These are phyloP conservation scores for Hermatobates lingyangjiaoensis DNA, from an alignment of 1,140 invertebrate genomes.

Conservation along the genomic window DNA sequence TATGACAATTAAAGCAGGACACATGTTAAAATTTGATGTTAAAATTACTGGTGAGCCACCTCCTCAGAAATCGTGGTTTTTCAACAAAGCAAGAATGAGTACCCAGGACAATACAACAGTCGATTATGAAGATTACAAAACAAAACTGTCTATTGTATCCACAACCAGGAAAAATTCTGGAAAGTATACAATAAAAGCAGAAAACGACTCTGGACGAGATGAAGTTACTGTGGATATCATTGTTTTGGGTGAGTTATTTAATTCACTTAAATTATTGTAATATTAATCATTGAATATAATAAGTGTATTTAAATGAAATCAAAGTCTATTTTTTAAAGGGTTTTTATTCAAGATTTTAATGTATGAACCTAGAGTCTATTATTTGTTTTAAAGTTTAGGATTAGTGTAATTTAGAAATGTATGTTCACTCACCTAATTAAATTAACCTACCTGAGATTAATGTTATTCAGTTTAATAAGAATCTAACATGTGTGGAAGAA, in stretches of 20 bases:
- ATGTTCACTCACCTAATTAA: too few species aligned
- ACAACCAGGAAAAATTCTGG: conserved; percentile 67
- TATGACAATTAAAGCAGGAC: conserved; percentile 69
- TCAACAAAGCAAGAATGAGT: conserved; percentile 52
- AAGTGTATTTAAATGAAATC: too few species aligned
- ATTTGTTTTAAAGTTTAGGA: too few species aligned
- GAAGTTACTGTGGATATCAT: conserved; percentile 75
- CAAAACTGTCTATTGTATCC: conserved; percentile 54
- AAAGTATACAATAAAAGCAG: conserved; percentile 66
- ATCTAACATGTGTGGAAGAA: too few species aligned
- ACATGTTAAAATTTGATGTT: conserved; percentile 64
- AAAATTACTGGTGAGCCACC: conserved; percentile 80
- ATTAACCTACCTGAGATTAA: too few species aligned
- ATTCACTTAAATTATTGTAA: too few species aligned
- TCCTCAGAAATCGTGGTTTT: conserved; percentile 64
- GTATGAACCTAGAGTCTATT: too few species aligned
- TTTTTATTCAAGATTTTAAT: too few species aligned
- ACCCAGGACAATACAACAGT: conserved; percentile 46
- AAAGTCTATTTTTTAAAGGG: too few species aligned
- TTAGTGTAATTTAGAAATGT: too few species aligned
- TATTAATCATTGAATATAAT: too few species aligned
- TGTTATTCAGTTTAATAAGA: too few species aligned
- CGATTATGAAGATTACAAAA: conserved; percentile 69
- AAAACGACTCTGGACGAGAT: conserved; percentile 78
- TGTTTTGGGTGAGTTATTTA: conserved; percentile 37